These are phyloP conservation scores for Drosophila dunni DNA, from an alignment of 1,140 invertebrate genomes.

Conservation along the genomic window DNA sequence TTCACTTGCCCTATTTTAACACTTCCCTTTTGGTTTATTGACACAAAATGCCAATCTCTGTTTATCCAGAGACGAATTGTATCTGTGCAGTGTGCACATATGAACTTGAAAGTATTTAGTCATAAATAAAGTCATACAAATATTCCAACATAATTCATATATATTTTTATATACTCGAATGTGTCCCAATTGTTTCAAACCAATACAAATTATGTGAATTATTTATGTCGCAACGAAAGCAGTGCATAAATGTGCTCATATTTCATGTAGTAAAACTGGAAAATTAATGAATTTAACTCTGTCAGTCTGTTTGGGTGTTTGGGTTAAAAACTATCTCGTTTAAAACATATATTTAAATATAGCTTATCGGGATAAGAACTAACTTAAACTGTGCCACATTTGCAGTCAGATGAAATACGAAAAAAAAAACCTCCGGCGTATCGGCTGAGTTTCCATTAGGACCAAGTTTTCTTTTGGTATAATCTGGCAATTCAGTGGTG, in stretches of 20 bases:
- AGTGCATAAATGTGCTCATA: not conserved
- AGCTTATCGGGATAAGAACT: not conserved
- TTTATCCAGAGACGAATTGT: constrained; percentile 50
- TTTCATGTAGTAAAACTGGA: not conserved
- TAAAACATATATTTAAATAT: not conserved
- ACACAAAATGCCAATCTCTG: constrained; percentile 73
- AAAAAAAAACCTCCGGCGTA: constrained; percentile 12
- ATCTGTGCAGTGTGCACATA: constrained; percentile 1
- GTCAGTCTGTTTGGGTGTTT: too few relatives aligned
- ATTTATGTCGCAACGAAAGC: not conserved
- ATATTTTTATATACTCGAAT: constrained; percentile 43
- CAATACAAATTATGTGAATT: constrained; percentile 4
- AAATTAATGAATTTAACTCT: not conserved
- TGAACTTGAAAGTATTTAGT: constrained; percentile 60
- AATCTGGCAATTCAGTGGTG: constrained; percentile 55
- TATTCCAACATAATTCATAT: constrained; percentile 45
- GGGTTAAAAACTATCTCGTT: not conserved
- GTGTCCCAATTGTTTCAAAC: not conserved
- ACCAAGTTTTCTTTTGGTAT: constrained; percentile 15
- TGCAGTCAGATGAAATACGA: not conserved
- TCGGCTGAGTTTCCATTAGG: constrained; percentile 33
- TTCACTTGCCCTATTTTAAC: constrained; percentile 1
- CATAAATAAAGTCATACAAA: constrained; percentile 63
- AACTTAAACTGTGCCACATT: not conserved
- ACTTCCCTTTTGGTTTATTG: constrained; percentile 47